phyloP scores from a whole-genome alignment of 2,797 vertebrate species.

The Sebastolobus altivelis region DNA sequence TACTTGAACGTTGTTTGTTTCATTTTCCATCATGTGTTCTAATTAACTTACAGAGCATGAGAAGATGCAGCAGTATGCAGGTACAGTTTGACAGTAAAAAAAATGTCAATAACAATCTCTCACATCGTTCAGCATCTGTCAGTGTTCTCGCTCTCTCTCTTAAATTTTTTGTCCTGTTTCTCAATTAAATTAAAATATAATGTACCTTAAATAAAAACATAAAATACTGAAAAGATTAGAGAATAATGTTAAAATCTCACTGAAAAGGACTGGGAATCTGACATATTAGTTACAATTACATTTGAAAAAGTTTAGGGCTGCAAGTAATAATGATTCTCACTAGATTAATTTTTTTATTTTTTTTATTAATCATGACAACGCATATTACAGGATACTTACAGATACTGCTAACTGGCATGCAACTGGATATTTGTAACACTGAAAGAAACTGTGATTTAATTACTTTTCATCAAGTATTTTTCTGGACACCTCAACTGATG shows the following conservation, averaged over 20 bases:
- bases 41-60: constrained; percentile 71
- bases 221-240: background rate
- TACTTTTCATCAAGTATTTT: background rate
- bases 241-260: background rate
- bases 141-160: background rate
- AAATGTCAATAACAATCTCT: background rate
- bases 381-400: background rate
- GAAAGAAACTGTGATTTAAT: background rate
- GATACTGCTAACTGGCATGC: background rate
- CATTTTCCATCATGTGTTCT: background rate
- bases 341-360: background rate
- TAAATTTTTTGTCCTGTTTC: background rate
- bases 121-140: background rate
- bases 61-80: constrained; percentile 75
- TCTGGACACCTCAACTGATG: background rate
- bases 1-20: background rate
- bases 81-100: constrained; percentile 51
- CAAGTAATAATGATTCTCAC: background rate
- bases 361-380: background rate
- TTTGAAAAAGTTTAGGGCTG: background rate
- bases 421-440: background rate
- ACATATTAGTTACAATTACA: background rate
- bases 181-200: background rate
- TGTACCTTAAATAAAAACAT: background rate
- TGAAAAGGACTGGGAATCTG: background rate